Base-by-base conservation (phyloP, 2,797 vertebrate genomes). In the Mallotus villosus region DNA sequence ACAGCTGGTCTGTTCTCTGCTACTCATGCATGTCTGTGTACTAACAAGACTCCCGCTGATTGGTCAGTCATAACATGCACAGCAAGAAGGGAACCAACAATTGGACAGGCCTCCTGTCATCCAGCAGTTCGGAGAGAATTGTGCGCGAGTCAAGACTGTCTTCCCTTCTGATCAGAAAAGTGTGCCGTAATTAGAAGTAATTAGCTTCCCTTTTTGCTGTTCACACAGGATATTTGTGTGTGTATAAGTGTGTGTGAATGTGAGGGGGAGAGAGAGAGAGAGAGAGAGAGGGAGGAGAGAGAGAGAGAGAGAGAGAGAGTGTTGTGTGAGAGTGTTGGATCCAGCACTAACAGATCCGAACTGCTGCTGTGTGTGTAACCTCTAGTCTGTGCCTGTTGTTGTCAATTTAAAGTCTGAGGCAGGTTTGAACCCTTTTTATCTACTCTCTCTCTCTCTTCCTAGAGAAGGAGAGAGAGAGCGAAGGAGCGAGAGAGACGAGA, bases 401-500 rank as follows among this genome's bases (percentile, higher is more conserved):
- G 71, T 78, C 68, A 77, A 80, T 84, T 84, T 71, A 84, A 85
- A 84, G 81, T 80, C 63, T 46, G 60, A 76, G 67, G 71, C 21
- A 53, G 78, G 82, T 81, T 46, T 86, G 79, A 86, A 80, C 73
- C 60, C 53, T 25, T 49, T 78, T 69, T 27, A 68, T 67, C 17
- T 51, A 12, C 21, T n/a, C 60, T 17, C 60, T 6, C 60, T 29
- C 24, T 16, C 60, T 17, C 27, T 17, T 4, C n/a, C n/a, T n/a
- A n/a, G n/a, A n/a, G n/a, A n/a, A n/a, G n/a, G n/a, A n/a, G n/a
- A n/a, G n/a, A n/a, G n/a, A n/a, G n/a, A n/a, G n/a, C n/a, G n/a
- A n/a, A n/a, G n/a, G n/a, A n/a, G n/a, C n/a, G n/a, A n/a, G n/a
- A n/a, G n/a, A n/a, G n/a, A n/a, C n/a, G n/a, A n/a, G n/a, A n/a